phyloP scores from a whole-genome alignment of 2,888 invertebrate species.

The Eupeodes luniger region DNA sequence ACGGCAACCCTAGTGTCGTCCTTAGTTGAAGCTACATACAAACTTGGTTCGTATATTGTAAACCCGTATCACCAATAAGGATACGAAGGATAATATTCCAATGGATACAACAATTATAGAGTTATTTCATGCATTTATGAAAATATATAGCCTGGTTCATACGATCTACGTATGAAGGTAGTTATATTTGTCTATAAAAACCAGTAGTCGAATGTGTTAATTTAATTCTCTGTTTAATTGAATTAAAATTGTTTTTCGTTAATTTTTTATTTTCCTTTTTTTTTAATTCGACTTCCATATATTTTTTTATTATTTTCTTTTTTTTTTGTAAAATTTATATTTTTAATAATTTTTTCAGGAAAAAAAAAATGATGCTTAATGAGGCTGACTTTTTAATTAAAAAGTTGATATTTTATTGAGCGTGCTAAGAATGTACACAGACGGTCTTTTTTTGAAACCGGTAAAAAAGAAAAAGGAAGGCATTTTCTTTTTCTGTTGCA shows the following conservation, averaged over 20 bases:
- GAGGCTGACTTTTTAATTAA: slow-evolving; percentile 18
- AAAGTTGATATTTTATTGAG: slow-evolving; percentile 5
- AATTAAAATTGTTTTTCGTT: slow-evolving; percentile 37
- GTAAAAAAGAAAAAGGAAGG: too few species aligned
- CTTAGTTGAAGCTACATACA: too few species aligned
- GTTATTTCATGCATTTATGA: slow-evolving; percentile 70
- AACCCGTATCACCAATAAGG: slow-evolving; percentile 9
- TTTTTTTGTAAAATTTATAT: slow-evolving; percentile 13
- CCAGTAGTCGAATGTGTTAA: slow-evolving; percentile 44
- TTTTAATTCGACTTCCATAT: background rate
- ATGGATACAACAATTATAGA: slow-evolving; percentile 70
- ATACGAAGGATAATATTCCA: slow-evolving; percentile 53
- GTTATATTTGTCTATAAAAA: too few species aligned
- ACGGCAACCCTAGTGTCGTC: too few species aligned
- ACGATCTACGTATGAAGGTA: background rate
- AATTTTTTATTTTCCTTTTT: background rate
- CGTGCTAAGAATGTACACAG: background rate
- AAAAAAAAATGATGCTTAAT: slow-evolving; percentile 8
- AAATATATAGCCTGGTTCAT: background rate
- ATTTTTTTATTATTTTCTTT: background rate
- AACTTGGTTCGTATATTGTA: background rate
- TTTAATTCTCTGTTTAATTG: slow-evolving; percentile 59
- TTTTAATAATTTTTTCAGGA: background rate
- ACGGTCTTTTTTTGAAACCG: background rate
- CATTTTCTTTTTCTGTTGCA: too few species aligned